These are phyloP conservation scores for Sclerurus mexicanus DNA, from an alignment of 2,113 vertebrate species.

Conservation along the genomic window DNA sequence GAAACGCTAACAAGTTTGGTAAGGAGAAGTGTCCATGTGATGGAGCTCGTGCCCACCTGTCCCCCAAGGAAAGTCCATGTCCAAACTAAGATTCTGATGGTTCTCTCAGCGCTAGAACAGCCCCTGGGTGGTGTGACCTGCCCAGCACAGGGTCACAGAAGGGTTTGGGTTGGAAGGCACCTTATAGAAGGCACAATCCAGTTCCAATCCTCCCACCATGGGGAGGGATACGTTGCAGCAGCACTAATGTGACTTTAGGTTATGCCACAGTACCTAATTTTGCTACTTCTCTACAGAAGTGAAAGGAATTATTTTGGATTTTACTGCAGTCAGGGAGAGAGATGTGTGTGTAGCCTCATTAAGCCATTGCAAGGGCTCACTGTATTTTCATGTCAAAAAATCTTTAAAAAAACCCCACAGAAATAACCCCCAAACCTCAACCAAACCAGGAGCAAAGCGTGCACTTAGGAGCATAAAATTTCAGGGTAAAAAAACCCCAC, in stretches of 20 bases:
- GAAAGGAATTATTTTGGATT: neutral
- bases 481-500: accelerated
- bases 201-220: too few species aligned
- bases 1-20: neutral
- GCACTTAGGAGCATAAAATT: neutral
- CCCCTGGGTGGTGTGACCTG: neutral
- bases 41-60: neutral
- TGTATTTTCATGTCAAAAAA: neutral
- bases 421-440: neutral
- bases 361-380: neutral
- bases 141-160: neutral
- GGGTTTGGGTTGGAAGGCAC: neutral
- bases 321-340: neutral
- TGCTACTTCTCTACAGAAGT: neutral
- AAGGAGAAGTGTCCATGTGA: neutral
- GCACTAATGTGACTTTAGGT: neutral
- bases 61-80: neutral
- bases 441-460: neutral
- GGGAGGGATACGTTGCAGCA: neutral
- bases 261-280: neutral
- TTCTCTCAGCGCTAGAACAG: neutral
- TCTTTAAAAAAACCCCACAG: neutral
- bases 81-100: neutral
- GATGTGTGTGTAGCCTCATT: neutral
- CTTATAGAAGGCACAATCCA: too few species aligned